phyloP scores from a whole-genome alignment of 2,888 invertebrate species.

The Cephus runcator region DNA sequence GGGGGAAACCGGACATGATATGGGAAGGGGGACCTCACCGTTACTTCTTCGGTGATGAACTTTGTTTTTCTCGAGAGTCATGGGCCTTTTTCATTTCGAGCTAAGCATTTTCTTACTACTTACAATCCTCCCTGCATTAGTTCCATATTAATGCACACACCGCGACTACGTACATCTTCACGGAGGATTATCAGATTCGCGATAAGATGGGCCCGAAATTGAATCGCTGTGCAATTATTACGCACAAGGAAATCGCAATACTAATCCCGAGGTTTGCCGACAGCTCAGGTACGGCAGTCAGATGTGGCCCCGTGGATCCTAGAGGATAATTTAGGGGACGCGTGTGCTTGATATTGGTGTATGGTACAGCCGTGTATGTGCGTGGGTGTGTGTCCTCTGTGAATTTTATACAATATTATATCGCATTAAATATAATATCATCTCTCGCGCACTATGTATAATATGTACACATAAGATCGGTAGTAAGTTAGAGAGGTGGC shows the following conservation, averaged over 20 bases:
- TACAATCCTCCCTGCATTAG: neutral
- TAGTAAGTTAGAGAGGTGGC: conserved; percentile 11
- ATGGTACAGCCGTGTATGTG: conserved; percentile 43
- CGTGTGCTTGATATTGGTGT: conserved; percentile 21
- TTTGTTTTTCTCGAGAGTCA: conserved; percentile 18
- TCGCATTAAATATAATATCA: conserved; percentile 53
- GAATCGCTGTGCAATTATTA: neutral
- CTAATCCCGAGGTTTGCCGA: neutral
- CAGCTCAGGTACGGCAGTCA: too few relatives aligned
- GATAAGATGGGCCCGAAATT: neutral
- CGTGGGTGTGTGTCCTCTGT: conserved; percentile 30
- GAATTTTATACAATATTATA: conserved; percentile 56
- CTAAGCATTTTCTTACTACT: neutral
- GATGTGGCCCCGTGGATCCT: neutral
- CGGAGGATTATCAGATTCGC: neutral
- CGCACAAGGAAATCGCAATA: neutral
- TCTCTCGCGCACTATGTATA: conserved; percentile 56
- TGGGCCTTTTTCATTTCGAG: neutral
- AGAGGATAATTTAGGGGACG: neutral
- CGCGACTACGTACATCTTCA: neutral
- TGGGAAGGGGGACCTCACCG: conserved; percentile 30
- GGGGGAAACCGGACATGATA: conserved; percentile 42
- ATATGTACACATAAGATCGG: conserved; percentile 48
- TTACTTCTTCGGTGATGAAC: conserved; percentile 17
- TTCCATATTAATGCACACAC: neutral